Conservation (phyloP, 1,140 invertebrate species). For the Cyrtorhinus lividipennis region DNA sequence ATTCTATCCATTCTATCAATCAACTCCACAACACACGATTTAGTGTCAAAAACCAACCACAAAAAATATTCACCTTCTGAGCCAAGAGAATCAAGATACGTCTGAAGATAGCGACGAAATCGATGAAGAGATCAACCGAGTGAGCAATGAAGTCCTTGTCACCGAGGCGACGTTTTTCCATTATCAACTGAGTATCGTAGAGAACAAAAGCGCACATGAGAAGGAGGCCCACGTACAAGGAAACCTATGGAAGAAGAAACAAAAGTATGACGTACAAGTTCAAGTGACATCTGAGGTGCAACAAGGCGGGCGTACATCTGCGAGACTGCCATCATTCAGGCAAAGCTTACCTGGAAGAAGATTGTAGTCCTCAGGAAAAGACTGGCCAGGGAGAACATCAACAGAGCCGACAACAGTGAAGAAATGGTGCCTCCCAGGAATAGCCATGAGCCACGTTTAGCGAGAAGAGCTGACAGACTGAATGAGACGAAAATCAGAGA, state of each 20-base stretch:
- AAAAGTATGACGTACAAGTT: too few relatives aligned
- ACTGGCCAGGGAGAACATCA: slow-evolving; percentile 64
- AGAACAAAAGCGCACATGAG: slow-evolving; percentile 89
- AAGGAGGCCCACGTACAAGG: slow-evolving; percentile 60
- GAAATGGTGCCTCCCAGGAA: slow-evolving; percentile 69
- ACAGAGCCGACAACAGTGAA: slow-evolving; percentile 61
- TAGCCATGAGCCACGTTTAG: slow-evolving; percentile 69
- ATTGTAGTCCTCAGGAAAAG: slow-evolving; percentile 71
- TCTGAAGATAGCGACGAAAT: slow-evolving; percentile 83
- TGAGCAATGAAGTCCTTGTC: slow-evolving; percentile 87
- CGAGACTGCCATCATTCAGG: too few relatives aligned
- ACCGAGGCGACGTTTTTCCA: slow-evolving; percentile 77
- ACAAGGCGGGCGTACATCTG: too few relatives aligned
- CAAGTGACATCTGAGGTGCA: too few relatives aligned
- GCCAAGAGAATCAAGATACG: slow-evolving; percentile 74
- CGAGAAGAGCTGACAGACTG: slow-evolving; percentile 68
- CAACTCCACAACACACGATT: too few relatives aligned
- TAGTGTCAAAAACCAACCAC: background rate
- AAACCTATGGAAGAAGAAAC: background rate
- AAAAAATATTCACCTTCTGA: slow-evolving; percentile 51
- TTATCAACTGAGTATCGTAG: slow-evolving; percentile 90
- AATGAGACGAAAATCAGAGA: slow-evolving; percentile 82
- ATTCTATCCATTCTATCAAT: background rate
- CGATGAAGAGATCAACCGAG: slow-evolving; percentile 79
- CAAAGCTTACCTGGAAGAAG: slow-evolving; percentile 60